A percentile compares a stretch with the other conserved stretches of the same genome.
Conservation (phyloP, 2,888 invertebrate species). For the Junonia oenone region DNA sequence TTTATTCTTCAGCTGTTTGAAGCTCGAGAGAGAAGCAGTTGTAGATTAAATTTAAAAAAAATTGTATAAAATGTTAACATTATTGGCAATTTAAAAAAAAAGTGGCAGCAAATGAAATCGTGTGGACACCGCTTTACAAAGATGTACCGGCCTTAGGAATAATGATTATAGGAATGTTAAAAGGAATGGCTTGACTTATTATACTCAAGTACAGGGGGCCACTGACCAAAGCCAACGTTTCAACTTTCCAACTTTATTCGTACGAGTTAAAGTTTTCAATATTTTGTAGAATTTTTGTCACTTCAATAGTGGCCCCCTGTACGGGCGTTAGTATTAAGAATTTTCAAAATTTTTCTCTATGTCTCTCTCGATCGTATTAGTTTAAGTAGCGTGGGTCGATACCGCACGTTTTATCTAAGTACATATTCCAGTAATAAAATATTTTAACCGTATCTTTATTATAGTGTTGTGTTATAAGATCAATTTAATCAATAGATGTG, state of each 20-base stretch:
- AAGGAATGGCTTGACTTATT: conserved; percentile 60
- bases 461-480: conserved; percentile 55
- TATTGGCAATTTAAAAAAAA: background rate
- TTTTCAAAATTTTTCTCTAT: conserved; percentile 69
- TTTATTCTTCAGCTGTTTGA: background rate
- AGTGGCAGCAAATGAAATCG: conserved; percentile 4
- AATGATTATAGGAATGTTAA: conserved; percentile 58
- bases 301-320: conserved; percentile 23
- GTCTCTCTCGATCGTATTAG: conserved; percentile 72
- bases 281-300: conserved; percentile 6
- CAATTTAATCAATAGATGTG: conserved; percentile 52
- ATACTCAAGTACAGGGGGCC: conserved; percentile 59
- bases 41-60: background rate
- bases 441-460: conserved; percentile 47
- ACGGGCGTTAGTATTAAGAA: conserved; percentile 44
- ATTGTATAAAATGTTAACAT: too few relatives aligned
- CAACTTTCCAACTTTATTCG: conserved; percentile 5
- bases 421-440: conserved; percentile 48
- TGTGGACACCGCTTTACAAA: conserved; percentile 31
- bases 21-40: background rate
- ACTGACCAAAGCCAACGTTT: conserved; percentile 8
- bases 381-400: conserved; percentile 48
- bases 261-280: conserved; percentile 1
- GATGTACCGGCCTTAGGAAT: conserved; percentile 75
- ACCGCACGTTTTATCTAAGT: conserved; percentile 37